Base-by-base conservation (phyloP, 2,888 invertebrate genomes). In the Bugulina stolonifera region DNA sequence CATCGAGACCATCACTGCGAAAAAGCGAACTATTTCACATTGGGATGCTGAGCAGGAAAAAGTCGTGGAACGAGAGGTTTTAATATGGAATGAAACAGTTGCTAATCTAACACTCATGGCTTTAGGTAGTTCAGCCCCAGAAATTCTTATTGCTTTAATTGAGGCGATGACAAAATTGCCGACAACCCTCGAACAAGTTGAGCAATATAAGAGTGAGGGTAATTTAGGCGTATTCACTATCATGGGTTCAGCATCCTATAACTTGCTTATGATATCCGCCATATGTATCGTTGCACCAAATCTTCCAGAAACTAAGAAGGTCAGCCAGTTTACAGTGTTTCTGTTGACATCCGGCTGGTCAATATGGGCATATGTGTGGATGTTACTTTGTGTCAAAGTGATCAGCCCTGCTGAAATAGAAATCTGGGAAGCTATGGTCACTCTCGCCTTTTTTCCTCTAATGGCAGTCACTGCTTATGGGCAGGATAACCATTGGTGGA, bases 351-450 rank as follows among this genome's bases (percentile, higher is more conserved):
- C 80, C 14, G 72, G 77, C 34, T 81, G 80, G 79, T 81, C 81
- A n/a, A 76, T 82, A 25, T 81, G 79, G 78, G 82, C 82, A 27
- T 82, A 82, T 73, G 71, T 82, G n/a, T 82, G 82, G 82, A 81
- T 82, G 81, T 76, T 82, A 74, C 64, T 82, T 22, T 79, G 79
- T 22, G 79, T 81, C 14, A 74, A 76, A 54, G 79, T 76, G 71
- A 77, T 79, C 58, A 74, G 78, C 1, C 82, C 82, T 0, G 79
- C 79, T 2, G 76, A 74, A 35, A 76, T 82, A 0, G 78, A 79
- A 32, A 76, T 77, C 0, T 81, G 81, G 81, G 82, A 82, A 73
- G 82, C 82, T 2, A 80, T 80, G 79, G 71, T 81, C 18, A 82
- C 82, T 0, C 75, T 82, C 58, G 75, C 75, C 5, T 81, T 77